phyloP scores from a whole-genome alignment of 2,797 vertebrate genomes.

The Austrolebias charrua region DNA sequence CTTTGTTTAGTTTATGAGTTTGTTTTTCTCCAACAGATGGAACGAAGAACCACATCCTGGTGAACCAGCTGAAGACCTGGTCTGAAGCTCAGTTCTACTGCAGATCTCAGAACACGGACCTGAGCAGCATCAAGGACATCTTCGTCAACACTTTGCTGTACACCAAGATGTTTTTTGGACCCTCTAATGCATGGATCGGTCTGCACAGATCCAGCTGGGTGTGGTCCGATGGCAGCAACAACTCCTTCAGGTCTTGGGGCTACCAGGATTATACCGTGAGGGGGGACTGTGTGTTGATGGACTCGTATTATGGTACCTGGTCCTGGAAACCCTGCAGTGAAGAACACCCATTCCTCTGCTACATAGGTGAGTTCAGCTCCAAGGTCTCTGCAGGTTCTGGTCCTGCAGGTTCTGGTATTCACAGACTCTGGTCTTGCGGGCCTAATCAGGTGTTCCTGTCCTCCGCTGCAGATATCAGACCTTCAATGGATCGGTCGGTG shows the following conservation, averaged over 20 bases:
- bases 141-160: rapidly evolving
- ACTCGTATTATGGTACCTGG: not conserved
- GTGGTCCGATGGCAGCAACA: constrained; percentile 17
- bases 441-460: not conserved
- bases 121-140: constrained; percentile 2
- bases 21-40: not conserved
- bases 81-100: not conserved
- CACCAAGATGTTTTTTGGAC: rapidly evolving
- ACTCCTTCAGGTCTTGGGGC: rapidly evolving
- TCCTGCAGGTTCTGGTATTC: too few species aligned
- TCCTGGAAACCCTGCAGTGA: rapidly evolving
- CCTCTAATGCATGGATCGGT: constrained; percentile 14
- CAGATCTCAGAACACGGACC: not conserved
- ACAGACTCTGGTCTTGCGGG: not conserved
- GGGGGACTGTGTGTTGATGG: not conserved
- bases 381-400: not conserved
- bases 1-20: too few species aligned
- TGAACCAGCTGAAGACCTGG: not conserved
- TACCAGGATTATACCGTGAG: rapidly evolving
- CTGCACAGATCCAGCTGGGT: not conserved
- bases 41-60: not conserved
- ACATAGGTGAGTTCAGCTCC: constrained; percentile 17
- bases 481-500: not conserved
- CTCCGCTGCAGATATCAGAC: constrained; percentile 12
- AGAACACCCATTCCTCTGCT: constrained; percentile 3